phyloP scores from a whole-genome alignment of 2,888 invertebrate genomes.

The Cheilosia variabilis region DNA sequence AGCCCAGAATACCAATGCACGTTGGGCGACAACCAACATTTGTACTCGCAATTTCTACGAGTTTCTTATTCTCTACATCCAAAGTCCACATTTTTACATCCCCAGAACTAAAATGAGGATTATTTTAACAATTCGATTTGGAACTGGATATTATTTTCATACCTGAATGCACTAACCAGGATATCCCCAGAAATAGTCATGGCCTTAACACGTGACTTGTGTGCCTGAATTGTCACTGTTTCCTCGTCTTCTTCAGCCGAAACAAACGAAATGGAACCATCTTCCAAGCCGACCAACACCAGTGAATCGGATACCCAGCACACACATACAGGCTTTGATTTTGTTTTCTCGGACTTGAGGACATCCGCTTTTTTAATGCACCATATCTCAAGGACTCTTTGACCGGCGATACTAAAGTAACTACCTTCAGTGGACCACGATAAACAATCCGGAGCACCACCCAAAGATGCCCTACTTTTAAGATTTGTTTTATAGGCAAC shows the following conservation, averaged over 20 bases:
- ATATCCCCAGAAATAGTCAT: conserved; percentile 85
- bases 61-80: conserved; percentile 78
- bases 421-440: conserved; percentile 91
- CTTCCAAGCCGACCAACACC: conserved; percentile 89
- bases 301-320: conserved; percentile 88
- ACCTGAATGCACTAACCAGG: conserved; percentile 89
- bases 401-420: conserved; percentile 90
- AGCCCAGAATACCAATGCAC: conserved; percentile 87
- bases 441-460: conserved; percentile 83
- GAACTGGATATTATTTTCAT: not conserved
- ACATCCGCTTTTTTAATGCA: conserved; percentile 91
- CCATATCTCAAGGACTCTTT: conserved; percentile 91
- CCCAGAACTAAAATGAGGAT: conserved; percentile 86
- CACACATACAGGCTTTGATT: conserved; percentile 88
- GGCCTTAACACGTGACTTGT: conserved; percentile 88
- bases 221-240: conserved; percentile 82
- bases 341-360: conserved; percentile 87
- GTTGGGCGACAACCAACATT: conserved; percentile 90
- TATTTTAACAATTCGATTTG: not conserved
- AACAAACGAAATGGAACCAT: conserved; percentile 88
- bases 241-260: conserved; percentile 85
- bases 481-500: conserved; percentile 95
- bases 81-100: conserved; percentile 90
- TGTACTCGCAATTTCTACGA: conserved; percentile 85
- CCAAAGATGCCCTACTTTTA: conserved; percentile 86